These are phyloP conservation scores for Monochamus saltuarius DNA, from an alignment of 1,140 invertebrate genomes.

Conservation along the genomic window DNA sequence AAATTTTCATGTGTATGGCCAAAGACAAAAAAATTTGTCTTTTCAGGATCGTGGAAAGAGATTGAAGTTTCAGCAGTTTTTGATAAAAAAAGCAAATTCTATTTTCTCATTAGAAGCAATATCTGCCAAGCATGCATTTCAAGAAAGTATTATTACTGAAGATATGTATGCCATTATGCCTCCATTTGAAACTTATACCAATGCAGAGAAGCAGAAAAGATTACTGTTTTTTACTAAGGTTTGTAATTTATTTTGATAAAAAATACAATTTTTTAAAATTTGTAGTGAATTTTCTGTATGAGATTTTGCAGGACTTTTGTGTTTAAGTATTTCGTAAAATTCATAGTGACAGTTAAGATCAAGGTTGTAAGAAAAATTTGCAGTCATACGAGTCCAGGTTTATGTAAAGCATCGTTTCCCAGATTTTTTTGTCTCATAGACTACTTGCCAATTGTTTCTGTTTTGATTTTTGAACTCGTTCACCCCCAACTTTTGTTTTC, in stretches of 20 bases:
- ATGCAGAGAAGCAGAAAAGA: constrained; percentile 70
- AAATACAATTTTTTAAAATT: constrained; percentile 18
- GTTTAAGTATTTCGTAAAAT: too few species aligned
- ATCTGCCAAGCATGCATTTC: constrained; percentile 38
- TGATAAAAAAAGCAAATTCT: constrained; percentile 73
- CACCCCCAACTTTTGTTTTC: too few species aligned
- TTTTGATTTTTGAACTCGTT: too few species aligned
- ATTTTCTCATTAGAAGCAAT: constrained; percentile 58
- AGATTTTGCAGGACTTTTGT: too few species aligned
- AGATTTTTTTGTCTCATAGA: too few species aligned
- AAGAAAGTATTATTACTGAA: constrained; percentile 51
- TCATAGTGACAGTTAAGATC: too few species aligned
- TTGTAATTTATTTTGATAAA: constrained; percentile 46
- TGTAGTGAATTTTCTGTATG: background rate
- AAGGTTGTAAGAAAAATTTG: too few species aligned
- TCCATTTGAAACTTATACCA: constrained; percentile 79
- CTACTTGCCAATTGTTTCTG: too few species aligned
- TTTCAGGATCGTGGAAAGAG: constrained; percentile 81
- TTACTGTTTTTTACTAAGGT: constrained; percentile 80
- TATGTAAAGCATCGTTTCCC: too few species aligned
- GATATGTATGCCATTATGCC: constrained; percentile 82
- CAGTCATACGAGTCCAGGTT: too few species aligned
- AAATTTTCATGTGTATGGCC: constrained; percentile 73
- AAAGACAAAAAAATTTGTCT: constrained; percentile 71
- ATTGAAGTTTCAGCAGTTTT: constrained; percentile 80